Conservation (phyloP, 2,888 invertebrate genomes). For the Rhaphigaster nebulosa region DNA sequence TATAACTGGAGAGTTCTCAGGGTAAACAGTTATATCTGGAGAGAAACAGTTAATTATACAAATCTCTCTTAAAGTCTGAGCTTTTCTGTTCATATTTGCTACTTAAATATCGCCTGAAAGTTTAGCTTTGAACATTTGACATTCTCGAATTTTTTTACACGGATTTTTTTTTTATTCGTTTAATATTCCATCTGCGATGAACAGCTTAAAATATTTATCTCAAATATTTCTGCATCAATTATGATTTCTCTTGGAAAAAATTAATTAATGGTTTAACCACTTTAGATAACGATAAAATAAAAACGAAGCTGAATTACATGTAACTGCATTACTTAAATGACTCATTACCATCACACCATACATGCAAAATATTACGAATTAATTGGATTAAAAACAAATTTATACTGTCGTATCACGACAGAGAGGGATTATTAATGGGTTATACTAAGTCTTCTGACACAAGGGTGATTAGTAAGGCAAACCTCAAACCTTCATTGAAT, state of each 20-base stretch:
- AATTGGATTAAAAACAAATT: too few relatives aligned
- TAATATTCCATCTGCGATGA: background rate
- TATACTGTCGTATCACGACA: too few relatives aligned
- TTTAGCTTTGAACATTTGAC: background rate
- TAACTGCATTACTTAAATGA: too few relatives aligned
- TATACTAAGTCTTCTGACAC: too few relatives aligned
- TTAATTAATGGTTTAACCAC: too few relatives aligned
- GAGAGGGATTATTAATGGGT: too few relatives aligned
- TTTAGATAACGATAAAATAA: too few relatives aligned
- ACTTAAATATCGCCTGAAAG: background rate
- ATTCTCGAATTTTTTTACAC: background rate
- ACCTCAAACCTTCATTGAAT: too few relatives aligned
- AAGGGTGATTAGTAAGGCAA: too few relatives aligned
- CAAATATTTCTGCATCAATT: background rate
- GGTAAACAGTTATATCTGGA: background rate
- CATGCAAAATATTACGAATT: too few relatives aligned
- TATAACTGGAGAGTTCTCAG: background rate
- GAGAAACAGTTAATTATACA: conserved; percentile 5
- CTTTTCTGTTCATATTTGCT: background rate
- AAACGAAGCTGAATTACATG: too few relatives aligned
- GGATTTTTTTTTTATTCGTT: background rate
- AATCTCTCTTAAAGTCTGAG: background rate
- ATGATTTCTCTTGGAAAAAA: background rate
- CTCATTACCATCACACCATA: too few relatives aligned
- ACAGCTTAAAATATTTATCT: background rate